A percentile compares a stretch with the other conserved stretches of the same genome.
Evolutionary conservation across 2,797 vertebrate genomes (phyloP).

Genomic region (Cryptoprocta ferox): DNA sequence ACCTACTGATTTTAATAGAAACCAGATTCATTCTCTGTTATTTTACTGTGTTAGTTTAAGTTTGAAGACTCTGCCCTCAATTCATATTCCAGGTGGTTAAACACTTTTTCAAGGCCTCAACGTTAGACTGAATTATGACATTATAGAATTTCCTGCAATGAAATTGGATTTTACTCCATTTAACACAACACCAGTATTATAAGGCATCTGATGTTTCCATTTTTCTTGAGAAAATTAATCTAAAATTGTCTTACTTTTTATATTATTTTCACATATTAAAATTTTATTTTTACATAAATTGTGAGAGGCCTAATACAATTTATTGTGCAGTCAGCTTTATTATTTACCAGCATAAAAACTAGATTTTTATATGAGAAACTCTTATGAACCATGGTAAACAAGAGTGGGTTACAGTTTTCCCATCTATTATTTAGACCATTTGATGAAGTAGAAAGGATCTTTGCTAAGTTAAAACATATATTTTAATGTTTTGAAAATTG

Average conservation of each 20-base stretch:
- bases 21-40: not conserved
- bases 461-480: not conserved
- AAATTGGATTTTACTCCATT: conserved; percentile 53
- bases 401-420: not conserved
- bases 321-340: conserved; percentile 22
- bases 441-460: not conserved
- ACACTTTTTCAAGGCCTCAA: conserved; percentile 6
- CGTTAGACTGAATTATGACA: conserved; percentile 38
- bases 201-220: conserved; percentile 10
- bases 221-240: conserved; percentile 45
- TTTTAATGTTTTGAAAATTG: not conserved
- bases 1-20: not conserved
- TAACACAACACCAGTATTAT: conserved; percentile 19
- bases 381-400: conserved; percentile 50
- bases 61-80: conserved; percentile 5
- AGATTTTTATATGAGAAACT: not conserved
- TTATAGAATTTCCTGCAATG: not conserved
- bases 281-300: conserved; percentile 40
- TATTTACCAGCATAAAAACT: conserved; percentile 59
- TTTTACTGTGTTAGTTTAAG: conserved; percentile 25
- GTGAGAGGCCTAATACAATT: not conserved
- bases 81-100: conserved; percentile 10
- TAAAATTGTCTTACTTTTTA: conserved; percentile 27
- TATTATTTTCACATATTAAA: conserved; percentile 41
- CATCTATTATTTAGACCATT: not conserved